These are phyloP conservation scores for Pithys albifrons DNA, from an alignment of 2,113 vertebrate species.

Conservation along the genomic window DNA sequence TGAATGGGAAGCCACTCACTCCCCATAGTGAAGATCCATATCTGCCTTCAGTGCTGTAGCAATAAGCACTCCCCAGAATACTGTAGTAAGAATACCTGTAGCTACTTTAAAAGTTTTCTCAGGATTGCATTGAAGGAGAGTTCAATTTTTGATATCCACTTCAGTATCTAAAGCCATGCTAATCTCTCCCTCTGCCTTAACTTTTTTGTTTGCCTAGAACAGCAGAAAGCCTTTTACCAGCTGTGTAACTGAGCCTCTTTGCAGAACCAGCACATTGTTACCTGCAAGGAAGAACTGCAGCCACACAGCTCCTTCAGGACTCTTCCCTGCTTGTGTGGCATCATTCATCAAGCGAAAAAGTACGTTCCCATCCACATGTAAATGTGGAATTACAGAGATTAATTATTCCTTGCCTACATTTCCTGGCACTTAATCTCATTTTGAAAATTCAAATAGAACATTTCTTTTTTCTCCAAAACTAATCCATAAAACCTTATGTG, in stretches of 20 bases:
- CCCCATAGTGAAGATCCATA: background rate
- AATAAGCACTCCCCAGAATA: background rate
- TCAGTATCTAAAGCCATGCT: background rate
- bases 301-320: background rate
- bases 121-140: background rate
- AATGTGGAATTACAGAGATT: background rate
- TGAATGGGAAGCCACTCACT: background rate
- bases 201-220: background rate
- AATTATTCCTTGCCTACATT: background rate
- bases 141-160: background rate
- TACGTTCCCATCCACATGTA: background rate
- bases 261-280: background rate
- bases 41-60: background rate
- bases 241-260: background rate
- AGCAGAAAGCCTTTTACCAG: background rate
- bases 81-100: background rate
- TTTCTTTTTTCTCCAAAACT: background rate
- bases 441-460: background rate
- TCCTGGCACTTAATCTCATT: background rate
- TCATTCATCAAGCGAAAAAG: background rate
- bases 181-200: background rate
- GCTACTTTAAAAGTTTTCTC: background rate
- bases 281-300: background rate
- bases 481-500: background rate
- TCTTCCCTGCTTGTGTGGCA: background rate